Percentiles rank a stretch among this genome's conserved stretches.
Evolutionary conservation across 2,888 invertebrate species (phyloP).

Genomic region (Trypoxylon attenuatum): DNA sequence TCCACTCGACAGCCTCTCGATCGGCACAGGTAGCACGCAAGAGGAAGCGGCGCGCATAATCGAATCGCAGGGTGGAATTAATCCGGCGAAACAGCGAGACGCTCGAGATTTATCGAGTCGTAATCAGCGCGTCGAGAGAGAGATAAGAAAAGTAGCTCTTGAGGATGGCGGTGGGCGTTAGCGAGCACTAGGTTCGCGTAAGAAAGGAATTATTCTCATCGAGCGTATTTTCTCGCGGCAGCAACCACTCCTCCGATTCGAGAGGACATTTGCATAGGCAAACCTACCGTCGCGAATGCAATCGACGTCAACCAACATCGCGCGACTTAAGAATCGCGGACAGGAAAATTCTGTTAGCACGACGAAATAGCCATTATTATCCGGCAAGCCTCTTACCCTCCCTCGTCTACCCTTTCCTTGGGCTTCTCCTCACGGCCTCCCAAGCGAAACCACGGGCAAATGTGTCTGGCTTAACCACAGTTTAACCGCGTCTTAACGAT

Average conservation of each 20-base stretch:
- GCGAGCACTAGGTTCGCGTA: slow-evolving; percentile 19
- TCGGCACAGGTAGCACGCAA: too few relatives aligned
- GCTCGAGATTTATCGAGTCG: slow-evolving; percentile 57
- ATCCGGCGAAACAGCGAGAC: slow-evolving; percentile 2
- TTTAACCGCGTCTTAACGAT: too few relatives aligned
- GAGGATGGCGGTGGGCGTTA: slow-evolving; percentile 27
- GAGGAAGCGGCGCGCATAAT: too few relatives aligned
- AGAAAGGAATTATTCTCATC: slow-evolving; percentile 40
- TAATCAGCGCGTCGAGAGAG: slow-evolving; percentile 54
- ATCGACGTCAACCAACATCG: slow-evolving; percentile 23
- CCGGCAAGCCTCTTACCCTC: too few relatives aligned
- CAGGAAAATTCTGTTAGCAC: not conserved
- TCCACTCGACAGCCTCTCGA: too few relatives aligned
- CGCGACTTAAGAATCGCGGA: slow-evolving; percentile 3
- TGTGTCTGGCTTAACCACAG: too few relatives aligned
- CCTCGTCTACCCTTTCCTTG: too few relatives aligned
- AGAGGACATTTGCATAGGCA: slow-evolving; percentile 25
- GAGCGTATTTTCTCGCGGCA: slow-evolving; percentile 29
- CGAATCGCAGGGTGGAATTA: slow-evolving; percentile 11
- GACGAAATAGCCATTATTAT: too few relatives aligned
- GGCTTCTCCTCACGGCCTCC: too few relatives aligned
- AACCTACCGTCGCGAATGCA: slow-evolving; percentile 16
- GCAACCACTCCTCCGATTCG: not conserved
- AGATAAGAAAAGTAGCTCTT: slow-evolving; percentile 47
- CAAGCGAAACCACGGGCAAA: too few relatives aligned